Conservation (phyloP, 2,113 vertebrate genomes). For the Prinia subflava region DNA sequence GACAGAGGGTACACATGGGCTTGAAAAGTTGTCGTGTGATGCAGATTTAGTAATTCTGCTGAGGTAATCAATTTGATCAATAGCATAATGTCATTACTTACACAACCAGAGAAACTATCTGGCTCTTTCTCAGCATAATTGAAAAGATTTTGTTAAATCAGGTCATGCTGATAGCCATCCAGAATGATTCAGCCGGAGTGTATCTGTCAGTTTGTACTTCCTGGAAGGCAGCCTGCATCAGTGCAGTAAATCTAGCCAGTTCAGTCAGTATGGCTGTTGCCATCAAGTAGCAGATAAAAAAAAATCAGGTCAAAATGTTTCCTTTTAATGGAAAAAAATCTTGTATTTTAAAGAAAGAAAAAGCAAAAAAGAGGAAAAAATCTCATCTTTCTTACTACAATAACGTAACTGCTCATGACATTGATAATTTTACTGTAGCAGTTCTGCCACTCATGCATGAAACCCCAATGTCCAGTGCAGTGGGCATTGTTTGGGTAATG, state of each 20-base stretch:
- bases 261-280: background rate
- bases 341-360: background rate
- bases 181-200: background rate
- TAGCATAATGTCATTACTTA: background rate
- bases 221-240: background rate
- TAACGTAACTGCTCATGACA: background rate
- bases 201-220: background rate
- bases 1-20: conserved; percentile 90
- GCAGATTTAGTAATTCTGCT: conserved; percentile 96
- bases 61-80: conserved; percentile 76
- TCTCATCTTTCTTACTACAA: background rate
- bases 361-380: background rate
- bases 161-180: background rate
- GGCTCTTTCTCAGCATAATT: background rate
- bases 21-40: conserved; percentile 96
- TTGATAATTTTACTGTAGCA: background rate
- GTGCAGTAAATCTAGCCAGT: background rate
- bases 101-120: background rate
- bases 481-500: background rate
- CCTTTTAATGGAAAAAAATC: background rate
- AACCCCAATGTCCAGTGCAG: background rate
- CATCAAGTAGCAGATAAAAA: background rate
- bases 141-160: background rate
- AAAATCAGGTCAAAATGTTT: background rate
- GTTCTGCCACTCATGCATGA: background rate